phyloP scores from a whole-genome alignment of 2,113 vertebrate genomes.

The Cranoglanis bouderius region DNA sequence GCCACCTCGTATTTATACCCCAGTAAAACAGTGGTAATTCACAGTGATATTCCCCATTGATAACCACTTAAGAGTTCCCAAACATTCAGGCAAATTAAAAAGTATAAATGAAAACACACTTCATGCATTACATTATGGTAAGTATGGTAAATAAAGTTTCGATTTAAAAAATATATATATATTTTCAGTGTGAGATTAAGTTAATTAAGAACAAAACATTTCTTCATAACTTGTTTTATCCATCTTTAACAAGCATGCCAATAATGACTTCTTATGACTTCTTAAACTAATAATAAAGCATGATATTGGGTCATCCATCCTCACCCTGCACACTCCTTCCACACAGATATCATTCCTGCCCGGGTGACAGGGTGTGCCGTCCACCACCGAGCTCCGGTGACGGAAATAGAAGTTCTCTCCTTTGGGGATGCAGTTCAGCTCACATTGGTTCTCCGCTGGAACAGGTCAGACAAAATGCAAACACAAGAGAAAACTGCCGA shows the following conservation, averaged over 20 bases:
- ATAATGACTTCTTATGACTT: neutral
- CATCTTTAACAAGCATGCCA: neutral
- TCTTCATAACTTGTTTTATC: neutral
- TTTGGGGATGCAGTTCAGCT: slow-evolving; percentile 94
- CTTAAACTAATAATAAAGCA: neutral
- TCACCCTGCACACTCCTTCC: slow-evolving; percentile 87
- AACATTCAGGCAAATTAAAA: neutral
- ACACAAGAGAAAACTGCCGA: neutral
- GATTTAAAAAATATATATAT: too few species aligned
- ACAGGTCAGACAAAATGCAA: neutral
- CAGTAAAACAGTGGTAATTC: neutral
- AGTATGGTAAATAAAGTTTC: neutral
- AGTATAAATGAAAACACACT: neutral
- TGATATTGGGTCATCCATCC: neutral
- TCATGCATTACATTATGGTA: neutral
- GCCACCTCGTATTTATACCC: neutral
- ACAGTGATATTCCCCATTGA: neutral
- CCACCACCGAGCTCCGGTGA: slow-evolving; percentile 81
- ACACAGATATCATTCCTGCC: slow-evolving; percentile 85
- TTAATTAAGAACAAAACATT: neutral
- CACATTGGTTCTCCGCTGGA: slow-evolving; percentile 89
- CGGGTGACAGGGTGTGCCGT: slow-evolving; percentile 91
- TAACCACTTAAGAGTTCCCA: neutral
- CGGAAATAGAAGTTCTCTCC: slow-evolving; percentile 94
- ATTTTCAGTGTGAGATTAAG: neutral